Conservation (phyloP, 2,888 invertebrate species). For the Cephus sareptanus region DNA sequence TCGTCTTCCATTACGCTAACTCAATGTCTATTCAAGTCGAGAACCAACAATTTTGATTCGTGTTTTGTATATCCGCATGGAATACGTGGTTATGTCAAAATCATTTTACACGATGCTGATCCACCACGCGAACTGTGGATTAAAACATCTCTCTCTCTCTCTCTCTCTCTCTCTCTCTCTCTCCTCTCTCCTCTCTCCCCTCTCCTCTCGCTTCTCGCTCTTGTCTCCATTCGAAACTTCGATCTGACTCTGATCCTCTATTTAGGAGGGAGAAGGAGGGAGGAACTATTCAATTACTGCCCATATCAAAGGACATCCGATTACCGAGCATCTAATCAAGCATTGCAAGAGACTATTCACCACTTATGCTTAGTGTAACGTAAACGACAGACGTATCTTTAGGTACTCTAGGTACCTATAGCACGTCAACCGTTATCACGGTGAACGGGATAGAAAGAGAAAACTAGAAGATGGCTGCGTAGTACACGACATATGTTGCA, state of each 20-base stretch:
- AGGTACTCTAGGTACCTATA: neutral
- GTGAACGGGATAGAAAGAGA: neutral
- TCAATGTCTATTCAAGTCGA: slow-evolving; percentile 21
- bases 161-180: too few relatives aligned
- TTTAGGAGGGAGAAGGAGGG: too few relatives aligned
- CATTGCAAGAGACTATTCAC: too few relatives aligned
- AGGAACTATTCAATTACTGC: too few relatives aligned
- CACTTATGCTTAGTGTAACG: too few relatives aligned
- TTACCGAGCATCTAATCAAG: too few relatives aligned
- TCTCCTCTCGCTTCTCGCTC: too few relatives aligned
- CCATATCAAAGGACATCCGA: too few relatives aligned
- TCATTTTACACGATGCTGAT: slow-evolving; percentile 32
- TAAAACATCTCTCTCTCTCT: neutral
- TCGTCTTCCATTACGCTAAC: slow-evolving; percentile 28
- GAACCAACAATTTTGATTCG: slow-evolving; percentile 28
- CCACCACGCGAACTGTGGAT: slow-evolving; percentile 37
- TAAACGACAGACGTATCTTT: neutral
- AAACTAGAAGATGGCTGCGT: neutral
- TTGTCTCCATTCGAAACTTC: too few relatives aligned
- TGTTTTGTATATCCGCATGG: slow-evolving; percentile 35
- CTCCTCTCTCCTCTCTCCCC: too few relatives aligned
- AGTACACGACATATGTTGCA: slow-evolving; percentile 8
- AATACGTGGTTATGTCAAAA: slow-evolving; percentile 44
- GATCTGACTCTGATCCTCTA: too few relatives aligned
- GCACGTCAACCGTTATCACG: neutral